Evolutionary conservation across 1,140 invertebrate genomes (phyloP).

Genomic region (Liolophura sinensis): DNA sequence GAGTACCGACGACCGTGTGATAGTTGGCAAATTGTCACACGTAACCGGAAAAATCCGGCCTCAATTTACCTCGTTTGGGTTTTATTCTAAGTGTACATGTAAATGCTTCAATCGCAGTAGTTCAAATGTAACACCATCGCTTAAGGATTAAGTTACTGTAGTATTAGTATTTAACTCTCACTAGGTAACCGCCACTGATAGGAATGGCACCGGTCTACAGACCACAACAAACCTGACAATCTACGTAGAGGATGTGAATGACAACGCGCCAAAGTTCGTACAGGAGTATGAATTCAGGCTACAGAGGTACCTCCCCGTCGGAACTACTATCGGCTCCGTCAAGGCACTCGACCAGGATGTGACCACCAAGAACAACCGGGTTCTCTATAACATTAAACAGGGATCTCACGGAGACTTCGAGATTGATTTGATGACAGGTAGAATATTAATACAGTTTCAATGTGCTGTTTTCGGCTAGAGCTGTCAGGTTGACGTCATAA

Average conservation of each 20-base stretch:
- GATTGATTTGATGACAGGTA: constrained; percentile 18
- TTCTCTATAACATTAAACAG: constrained; percentile 14
- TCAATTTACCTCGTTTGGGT: too few species aligned
- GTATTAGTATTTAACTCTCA: too few species aligned
- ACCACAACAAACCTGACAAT: constrained; percentile 9
- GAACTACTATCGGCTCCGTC: constrained; percentile 4
- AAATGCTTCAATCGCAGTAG: too few species aligned
- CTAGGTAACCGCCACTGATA: constrained; percentile 16
- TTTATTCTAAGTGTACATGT: too few species aligned
- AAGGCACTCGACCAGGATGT: constrained; percentile 15
- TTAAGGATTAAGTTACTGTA: too few species aligned
- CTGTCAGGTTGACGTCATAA: too few species aligned
- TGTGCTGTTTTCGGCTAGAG: too few species aligned
- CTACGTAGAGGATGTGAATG: constrained; percentile 16
- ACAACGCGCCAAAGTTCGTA: constrained; percentile 16
- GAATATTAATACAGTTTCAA: too few species aligned
- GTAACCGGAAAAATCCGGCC: too few species aligned
- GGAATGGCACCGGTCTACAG: constrained; percentile 8
- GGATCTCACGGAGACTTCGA: constrained; percentile 18
- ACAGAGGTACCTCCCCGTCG: not conserved
- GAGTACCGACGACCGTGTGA: too few species aligned
- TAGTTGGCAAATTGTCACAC: too few species aligned
- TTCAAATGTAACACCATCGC: too few species aligned
- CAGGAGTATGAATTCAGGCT: constrained; percentile 8
- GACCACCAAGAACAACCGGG: constrained; percentile 5